Percentiles rank a stretch among this genome's conserved stretches.
phyloP scores from a whole-genome alignment of 2,888 invertebrate genomes.

The Eupithecia inturbata region DNA sequence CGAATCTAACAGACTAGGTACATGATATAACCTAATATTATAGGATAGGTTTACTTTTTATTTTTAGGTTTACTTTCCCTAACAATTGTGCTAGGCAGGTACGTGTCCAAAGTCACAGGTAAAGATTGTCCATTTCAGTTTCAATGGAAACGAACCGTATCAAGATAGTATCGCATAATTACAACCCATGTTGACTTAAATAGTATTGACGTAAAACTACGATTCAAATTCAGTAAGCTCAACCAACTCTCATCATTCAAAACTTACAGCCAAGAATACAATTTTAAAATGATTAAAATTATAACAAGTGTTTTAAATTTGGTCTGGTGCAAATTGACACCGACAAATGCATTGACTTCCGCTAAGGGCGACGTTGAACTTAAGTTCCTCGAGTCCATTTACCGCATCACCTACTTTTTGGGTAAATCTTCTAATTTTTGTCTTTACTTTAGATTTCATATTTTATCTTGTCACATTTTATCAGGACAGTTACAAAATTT shows the following conservation, averaged over 20 bases:
- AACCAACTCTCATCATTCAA: neutral
- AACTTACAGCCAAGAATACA: neutral
- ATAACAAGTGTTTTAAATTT: neutral
- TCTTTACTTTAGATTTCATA: neutral
- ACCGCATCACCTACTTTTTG: constrained; percentile 65
- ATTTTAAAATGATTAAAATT: neutral
- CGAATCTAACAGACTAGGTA: no score
- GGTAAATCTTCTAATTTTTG: constrained; percentile 52
- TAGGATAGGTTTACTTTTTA: neutral
- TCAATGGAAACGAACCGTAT: constrained; percentile 37
- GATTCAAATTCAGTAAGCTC: constrained; percentile 1
- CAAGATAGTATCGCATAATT: constrained; percentile 32
- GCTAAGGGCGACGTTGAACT: constrained; percentile 63
- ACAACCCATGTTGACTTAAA: constrained; percentile 21
- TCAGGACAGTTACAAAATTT: neutral
- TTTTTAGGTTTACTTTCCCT: neutral
- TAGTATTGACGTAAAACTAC: constrained; percentile 12
- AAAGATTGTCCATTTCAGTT: neutral
- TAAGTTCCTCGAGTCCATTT: constrained; percentile 67
- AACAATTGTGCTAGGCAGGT: neutral
- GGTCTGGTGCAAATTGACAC: constrained; percentile 61
- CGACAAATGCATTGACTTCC: constrained; percentile 60
- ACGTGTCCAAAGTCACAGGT: neutral
- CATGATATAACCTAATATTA: no score
- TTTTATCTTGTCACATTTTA: neutral